A percentile compares a stretch with the other conserved stretches of the same genome.
Evolutionary conservation across 2,888 invertebrate genomes (phyloP).

Genomic region (Drosophila mayaguana): DNA sequence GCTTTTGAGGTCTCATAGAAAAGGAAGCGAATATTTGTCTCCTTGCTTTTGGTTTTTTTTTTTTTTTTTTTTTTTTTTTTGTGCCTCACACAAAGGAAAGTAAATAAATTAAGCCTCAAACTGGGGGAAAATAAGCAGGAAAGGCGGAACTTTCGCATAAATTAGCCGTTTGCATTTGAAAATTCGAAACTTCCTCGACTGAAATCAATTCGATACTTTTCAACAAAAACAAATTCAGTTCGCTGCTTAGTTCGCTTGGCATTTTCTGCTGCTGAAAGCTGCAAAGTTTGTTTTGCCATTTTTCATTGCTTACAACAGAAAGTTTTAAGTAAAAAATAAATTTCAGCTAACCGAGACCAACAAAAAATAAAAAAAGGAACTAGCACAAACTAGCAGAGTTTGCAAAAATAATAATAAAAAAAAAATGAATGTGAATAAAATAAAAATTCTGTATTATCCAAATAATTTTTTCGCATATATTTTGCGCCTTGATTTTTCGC

Average conservation of each 20-base stretch:
- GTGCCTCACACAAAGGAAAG: constrained; percentile 54
- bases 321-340: constrained; percentile 81
- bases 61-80: constrained; percentile 3
- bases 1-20: background rate
- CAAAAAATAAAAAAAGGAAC: constrained; percentile 34
- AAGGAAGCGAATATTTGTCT: constrained; percentile 1
- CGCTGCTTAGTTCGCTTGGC: constrained; percentile 28
- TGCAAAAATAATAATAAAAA: constrained; percentile 28
- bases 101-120: constrained; percentile 67
- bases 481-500: constrained; percentile 51
- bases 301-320: constrained; percentile 79
- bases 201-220: constrained; percentile 78
- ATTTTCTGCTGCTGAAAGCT: constrained; percentile 69
- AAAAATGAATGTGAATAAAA: constrained; percentile 12
- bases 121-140: constrained; percentile 47
- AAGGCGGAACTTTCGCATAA: constrained; percentile 76
- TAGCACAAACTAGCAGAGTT: constrained; percentile 50
- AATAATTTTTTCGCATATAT: constrained; percentile 61
- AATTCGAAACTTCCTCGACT: constrained; percentile 69
- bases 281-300: constrained; percentile 78
- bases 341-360: constrained; percentile 62
- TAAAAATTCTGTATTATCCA: constrained; percentile 39
- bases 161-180: constrained; percentile 78
- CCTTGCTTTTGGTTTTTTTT: background rate
- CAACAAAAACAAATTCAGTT: constrained; percentile 61